Evolutionary conservation across 2,113 vertebrate genomes (phyloP).

Genomic region (Cathartes aura): DNA sequence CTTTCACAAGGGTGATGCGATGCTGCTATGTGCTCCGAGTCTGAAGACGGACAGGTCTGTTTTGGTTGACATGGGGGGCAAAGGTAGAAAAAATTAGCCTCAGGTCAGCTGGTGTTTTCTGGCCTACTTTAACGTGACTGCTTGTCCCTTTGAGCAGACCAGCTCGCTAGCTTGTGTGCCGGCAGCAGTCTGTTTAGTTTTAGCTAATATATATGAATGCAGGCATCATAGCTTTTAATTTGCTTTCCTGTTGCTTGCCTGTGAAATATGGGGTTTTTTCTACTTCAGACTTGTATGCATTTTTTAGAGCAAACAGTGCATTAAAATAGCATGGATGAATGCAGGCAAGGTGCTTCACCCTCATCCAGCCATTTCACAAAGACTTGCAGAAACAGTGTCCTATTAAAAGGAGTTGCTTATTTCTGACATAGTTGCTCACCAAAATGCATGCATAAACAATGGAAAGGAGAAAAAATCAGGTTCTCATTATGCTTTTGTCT

Average conservation of each 20-base stretch:
- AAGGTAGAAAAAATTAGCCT: background rate
- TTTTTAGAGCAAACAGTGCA: background rate
- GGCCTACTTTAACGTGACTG: background rate
- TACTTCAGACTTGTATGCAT: background rate
- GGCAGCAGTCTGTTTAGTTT: background rate
- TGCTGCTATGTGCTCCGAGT: fast-evolving
- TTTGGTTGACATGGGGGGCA: background rate
- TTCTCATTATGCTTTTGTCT: background rate
- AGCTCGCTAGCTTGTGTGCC: background rate
- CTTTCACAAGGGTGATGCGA: background rate
- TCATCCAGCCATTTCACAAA: background rate
- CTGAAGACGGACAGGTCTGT: background rate
- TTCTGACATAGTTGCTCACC: background rate
- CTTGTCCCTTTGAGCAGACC: background rate
- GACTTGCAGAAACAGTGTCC: background rate
- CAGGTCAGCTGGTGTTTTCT: background rate
- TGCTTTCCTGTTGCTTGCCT: background rate
- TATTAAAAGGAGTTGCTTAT: background rate
- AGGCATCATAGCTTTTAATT: background rate
- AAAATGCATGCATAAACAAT: background rate
- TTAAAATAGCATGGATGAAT: background rate
- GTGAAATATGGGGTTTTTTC: background rate
- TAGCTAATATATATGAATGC: background rate
- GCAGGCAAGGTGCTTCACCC: background rate
- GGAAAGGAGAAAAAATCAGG: background rate